Percentiles rank a stretch among this genome's conserved stretches.
Conservation (phyloP, 2,888 invertebrate species). For the Encarsia formosa region DNA sequence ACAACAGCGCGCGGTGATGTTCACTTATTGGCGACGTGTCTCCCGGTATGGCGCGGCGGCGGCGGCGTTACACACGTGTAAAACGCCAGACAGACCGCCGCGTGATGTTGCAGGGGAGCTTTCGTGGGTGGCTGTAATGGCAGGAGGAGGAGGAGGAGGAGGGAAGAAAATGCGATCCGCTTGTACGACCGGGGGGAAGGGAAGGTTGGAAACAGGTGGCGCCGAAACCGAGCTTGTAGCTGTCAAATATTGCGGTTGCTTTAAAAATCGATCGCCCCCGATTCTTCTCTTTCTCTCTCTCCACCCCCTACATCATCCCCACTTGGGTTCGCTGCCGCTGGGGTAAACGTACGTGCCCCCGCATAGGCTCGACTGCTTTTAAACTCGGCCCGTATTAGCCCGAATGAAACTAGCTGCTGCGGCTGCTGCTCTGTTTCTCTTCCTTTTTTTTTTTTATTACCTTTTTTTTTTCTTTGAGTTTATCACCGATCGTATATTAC, state of each 20-base stretch:
- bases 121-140: constrained; percentile 4
- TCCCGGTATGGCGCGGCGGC: constrained; percentile 46
- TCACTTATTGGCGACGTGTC: constrained; percentile 52
- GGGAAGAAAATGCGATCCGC: constrained; percentile 12
- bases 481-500: neutral
- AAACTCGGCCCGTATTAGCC: constrained; percentile 8
- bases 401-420: constrained; percentile 9
- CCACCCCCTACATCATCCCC: neutral
- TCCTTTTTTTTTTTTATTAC: neutral
- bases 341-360: constrained; percentile 24
- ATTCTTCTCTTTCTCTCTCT: constrained; percentile 24
- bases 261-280: constrained; percentile 47
- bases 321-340: neutral
- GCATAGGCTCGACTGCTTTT: constrained; percentile 25
- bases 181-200: neutral
- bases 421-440: constrained; percentile 1
- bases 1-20: constrained; percentile 43
- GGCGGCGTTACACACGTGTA: neutral
- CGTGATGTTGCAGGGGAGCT: no score
- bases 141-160: neutral
- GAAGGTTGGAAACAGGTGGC: constrained; percentile 45
- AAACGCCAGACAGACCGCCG: constrained; percentile 18
- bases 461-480: neutral
- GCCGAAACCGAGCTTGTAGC: constrained; percentile 44
- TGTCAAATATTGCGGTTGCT: constrained; percentile 50